Base-by-base conservation (phyloP, 2,888 invertebrate species). In the Timema podura region DNA sequence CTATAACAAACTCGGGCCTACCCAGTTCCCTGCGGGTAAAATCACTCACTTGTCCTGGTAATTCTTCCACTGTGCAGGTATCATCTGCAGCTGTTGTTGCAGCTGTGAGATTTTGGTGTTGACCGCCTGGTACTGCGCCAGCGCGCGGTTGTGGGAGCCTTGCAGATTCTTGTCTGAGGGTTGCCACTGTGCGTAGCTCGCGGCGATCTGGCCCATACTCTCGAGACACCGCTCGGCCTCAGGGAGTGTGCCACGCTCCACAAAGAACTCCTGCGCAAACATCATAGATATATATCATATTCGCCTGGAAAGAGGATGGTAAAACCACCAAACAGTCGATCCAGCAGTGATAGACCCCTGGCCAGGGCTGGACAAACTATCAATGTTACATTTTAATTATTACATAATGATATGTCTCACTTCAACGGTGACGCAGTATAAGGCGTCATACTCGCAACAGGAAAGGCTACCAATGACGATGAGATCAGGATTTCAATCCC, bases 61-160 rank as follows among this genome's bases (percentile, higher is more conserved):
- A 0, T 89, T 87, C 70, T 91, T 90, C 96, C 96, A 96, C 77
- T 94, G 92, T 59, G 93, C 92, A 0, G 96, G 96, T 69, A 96
- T 91, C 79, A 94, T 90, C 75, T 93, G 91, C 68, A 93, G 80
- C 72, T 91, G 89, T 74, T 88, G 84, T 68, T 86, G 87, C 76
- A 96, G 86, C 72, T 86, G 85, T 75, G 91, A 91, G 51, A 95
- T 87, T 77, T 89, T 87, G 44, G 86, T 85, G 2, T 88, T 87
- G 0, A 93, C 85, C 51, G 85, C 84, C 72, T 90, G 87, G 93
- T 94, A 96, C 73, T 91, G 87, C 65, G 88, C 85, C 78, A 90
- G 87, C 64, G 93, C 91, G 73, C 86, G 87, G 64, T 86, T 85
- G 30, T 89, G 85, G 11, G 88, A 84, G 15, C 91, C 87, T 48